Percentiles rank a stretch among this genome's conserved stretches.
Evolutionary conservation across 2,888 invertebrate genomes (phyloP).

Genomic region (Rhagonycha lutea): DNA sequence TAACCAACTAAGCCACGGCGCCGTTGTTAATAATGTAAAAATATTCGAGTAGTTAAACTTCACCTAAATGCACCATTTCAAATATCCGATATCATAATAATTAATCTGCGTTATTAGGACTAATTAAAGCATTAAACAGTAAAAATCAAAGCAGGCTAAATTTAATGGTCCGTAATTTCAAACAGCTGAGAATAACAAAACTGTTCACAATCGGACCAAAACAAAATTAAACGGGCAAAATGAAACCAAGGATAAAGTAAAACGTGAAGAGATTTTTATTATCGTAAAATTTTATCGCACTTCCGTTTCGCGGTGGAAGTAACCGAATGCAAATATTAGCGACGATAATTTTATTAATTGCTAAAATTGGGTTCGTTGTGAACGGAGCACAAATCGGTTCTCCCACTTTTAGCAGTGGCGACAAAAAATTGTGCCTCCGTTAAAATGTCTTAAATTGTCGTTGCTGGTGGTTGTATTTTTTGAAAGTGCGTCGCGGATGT

Average conservation of each 20-base stretch:
- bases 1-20: slow-evolving; percentile 82
- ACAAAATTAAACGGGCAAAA: background rate
- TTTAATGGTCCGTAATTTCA: background rate
- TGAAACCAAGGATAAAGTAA: background rate
- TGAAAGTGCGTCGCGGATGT: background rate
- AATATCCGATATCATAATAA: background rate
- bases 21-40: slow-evolving; percentile 49
- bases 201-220: background rate
- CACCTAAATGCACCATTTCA: too few relatives aligned
- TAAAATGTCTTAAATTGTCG: background rate
- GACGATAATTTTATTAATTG: background rate
- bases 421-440: background rate
- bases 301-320: background rate
- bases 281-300: background rate
- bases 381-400: background rate
- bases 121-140: background rate
- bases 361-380: background rate
- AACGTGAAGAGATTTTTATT: background rate
- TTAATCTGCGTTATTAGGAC: background rate
- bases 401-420: background rate
- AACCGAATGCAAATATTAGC: background rate
- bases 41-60: background rate
- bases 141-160: background rate
- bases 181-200: background rate
- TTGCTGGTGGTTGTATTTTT: background rate